phyloP scores from a whole-genome alignment of 2,113 vertebrate species.

The human (Homo sapiens) region DNA sequence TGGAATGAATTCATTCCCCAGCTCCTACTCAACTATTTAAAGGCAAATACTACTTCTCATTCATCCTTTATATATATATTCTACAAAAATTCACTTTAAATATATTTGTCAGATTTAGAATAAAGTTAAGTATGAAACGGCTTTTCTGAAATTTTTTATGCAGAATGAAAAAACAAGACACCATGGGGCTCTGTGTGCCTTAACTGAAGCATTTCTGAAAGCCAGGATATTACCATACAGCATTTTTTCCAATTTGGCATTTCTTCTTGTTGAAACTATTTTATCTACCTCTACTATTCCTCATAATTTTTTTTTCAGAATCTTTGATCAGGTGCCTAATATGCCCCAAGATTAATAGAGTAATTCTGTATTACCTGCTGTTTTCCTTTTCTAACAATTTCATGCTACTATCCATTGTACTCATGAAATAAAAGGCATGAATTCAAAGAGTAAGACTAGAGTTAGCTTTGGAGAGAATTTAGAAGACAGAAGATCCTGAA shows the following conservation, averaged over 20 bases:
- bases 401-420: background rate
- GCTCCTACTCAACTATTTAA: background rate
- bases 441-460: background rate
- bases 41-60: background rate
- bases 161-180: background rate
- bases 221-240: background rate
- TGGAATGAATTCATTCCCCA: background rate
- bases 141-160: background rate
- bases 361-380: background rate
- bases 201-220: background rate
- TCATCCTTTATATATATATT: background rate
- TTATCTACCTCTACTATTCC: background rate
- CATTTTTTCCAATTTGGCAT: background rate
- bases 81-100: background rate
- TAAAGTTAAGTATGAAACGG: background rate
- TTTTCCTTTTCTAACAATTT: background rate
- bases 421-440: background rate
- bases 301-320: background rate
- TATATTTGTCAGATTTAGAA: background rate
- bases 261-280: background rate
- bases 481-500: background rate
- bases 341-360: background rate
- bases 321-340: background rate
- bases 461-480: background rate
- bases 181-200: background rate